Evolutionary conservation across 2,113 vertebrate genomes (phyloP), one percentile per base, ranked within the genome.

Genomic region (Lates calcarifer): DNA sequence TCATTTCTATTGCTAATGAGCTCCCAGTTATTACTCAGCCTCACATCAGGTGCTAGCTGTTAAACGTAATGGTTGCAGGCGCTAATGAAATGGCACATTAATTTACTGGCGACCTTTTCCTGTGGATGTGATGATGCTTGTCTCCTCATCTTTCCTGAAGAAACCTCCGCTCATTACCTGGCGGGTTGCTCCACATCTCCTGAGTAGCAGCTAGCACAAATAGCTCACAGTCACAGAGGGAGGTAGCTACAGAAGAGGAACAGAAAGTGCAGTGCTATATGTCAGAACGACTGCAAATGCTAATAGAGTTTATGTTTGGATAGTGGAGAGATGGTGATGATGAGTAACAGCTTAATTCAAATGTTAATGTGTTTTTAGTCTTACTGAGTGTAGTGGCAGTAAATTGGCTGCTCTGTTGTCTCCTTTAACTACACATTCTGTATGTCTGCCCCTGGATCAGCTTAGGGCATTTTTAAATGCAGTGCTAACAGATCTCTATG

Each of bases 61-160:
- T 75, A 26, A 74, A 84, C 61, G 3, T 37, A 13, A 8, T 41
- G 33, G 64, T 41, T 49, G 43, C 20, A 1, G 53, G 41, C 26
- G 11, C 58, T 77, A 66, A 86, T 83, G 77, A 87, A 87, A 86
- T 78, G 47, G 58, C 43, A 66, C 74, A 67, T 78, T 78, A 28
- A 87, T 87, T 79, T 81, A 67, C 75, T 35, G 20, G 20, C 0
- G 53, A 90, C 81, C 81, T 90, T 87, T 88, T 84, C 70, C 77
- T 81, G 41, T 77, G 62, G 51, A 43, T 62, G 35, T 43, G 39
- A 62, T 66, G 39, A n/a, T 11, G 29, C 14, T 47, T 47, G 62
- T 73, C 41, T 49, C 56, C 69, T 86, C 53, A 74, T 81, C 64
- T 62, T 62, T 84, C 62, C 73, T 24, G n/a, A 33, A 62, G 71